These are phyloP conservation scores for Orius insidiosus DNA, from an alignment of 1,140 invertebrate genomes.

Conservation along the genomic window DNA sequence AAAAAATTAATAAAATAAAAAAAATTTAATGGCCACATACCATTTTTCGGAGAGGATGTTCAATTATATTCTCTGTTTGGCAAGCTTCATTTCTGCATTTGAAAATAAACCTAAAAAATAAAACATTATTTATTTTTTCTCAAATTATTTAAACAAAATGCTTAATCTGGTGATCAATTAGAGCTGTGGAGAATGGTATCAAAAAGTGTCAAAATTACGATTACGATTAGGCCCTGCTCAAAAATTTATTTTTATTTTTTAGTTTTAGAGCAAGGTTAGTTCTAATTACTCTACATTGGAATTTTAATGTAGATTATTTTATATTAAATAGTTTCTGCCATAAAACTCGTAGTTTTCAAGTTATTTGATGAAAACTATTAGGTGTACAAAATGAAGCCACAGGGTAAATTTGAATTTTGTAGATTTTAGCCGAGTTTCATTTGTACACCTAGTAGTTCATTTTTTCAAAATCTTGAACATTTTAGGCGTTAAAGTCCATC, in stretches of 20 bases:
- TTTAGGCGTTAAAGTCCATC: too few species aligned
- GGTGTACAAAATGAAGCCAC: too few species aligned
- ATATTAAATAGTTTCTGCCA: too few species aligned
- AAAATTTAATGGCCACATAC: slow-evolving; percentile 18
- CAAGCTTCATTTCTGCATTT: slow-evolving; percentile 28
- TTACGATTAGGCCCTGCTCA: not conserved
- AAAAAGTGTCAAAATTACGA: slow-evolving; percentile 3
- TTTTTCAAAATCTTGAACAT: too few species aligned
- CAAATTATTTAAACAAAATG: not conserved
- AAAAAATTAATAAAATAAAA: slow-evolving; percentile 5
- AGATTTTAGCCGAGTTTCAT: too few species aligned
- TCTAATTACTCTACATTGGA: too few species aligned
- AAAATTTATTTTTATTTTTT: not conserved
- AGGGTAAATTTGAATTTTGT: too few species aligned
- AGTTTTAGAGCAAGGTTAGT: not conserved
- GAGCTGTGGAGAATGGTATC: not conserved
- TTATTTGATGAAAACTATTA: too few species aligned
- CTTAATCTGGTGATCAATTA: not conserved
- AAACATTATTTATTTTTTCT: slow-evolving; percentile 9
- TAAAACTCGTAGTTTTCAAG: too few species aligned
- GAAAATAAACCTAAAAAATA: slow-evolving; percentile 24
- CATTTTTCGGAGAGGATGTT: slow-evolving; percentile 24
- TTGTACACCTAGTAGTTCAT: too few species aligned
- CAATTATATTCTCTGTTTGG: slow-evolving; percentile 27
- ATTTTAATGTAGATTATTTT: too few species aligned